Evolutionary conservation across 2,113 vertebrate genomes (phyloP), one percentile per base, ranked within the genome.

Genomic region (Dendrocopos noguchii): DNA sequence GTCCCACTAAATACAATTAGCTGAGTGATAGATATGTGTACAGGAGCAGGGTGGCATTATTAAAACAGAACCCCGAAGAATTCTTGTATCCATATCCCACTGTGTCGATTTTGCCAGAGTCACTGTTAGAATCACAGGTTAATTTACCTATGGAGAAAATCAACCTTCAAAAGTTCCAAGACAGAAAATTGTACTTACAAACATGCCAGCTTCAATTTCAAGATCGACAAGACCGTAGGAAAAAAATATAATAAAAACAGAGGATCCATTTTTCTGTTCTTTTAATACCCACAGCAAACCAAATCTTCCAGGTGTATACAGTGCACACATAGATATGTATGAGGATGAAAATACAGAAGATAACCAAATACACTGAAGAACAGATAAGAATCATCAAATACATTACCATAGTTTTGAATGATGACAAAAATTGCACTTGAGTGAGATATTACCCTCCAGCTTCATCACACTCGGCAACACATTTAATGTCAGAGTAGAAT

Each of bases 151-250:
- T 21, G 64, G 91, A 92, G 61, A 68, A 95, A 95, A 95, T 66
- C 67, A 95, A 91, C 89, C 95, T 95, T 79, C 73, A 76, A 81
- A 94, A 96, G 73, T 88, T 74, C 79, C 73, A 93, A 76, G 61
- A 72, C 95, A 94, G 84, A 88, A 95, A 95, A 95, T 75, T 14
- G 1, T 83, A 95, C 97, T 95, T 97, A 94, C 67, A 95, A 84
- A 95, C 39, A 76, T 81, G 82, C 36, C 93, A 96, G 75, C 78
- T 95, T 95, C 88, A 77, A 94, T 97, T 97, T 97, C 87, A 97
- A 95, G 93, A 80, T 94, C 88, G 96, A 85, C 29, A 88, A 83
- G 77, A 91, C 82, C 60, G 64, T 56, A 96, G 57, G 57, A 44
- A 44, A 50, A 82, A 95, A 94, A 96, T 67, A 44, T 76, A 96